Evolutionary conservation across 2,113 vertebrate genomes (phyloP), one percentile per base, ranked within the genome.

Genomic region (Baryphthengus martii): DNA sequence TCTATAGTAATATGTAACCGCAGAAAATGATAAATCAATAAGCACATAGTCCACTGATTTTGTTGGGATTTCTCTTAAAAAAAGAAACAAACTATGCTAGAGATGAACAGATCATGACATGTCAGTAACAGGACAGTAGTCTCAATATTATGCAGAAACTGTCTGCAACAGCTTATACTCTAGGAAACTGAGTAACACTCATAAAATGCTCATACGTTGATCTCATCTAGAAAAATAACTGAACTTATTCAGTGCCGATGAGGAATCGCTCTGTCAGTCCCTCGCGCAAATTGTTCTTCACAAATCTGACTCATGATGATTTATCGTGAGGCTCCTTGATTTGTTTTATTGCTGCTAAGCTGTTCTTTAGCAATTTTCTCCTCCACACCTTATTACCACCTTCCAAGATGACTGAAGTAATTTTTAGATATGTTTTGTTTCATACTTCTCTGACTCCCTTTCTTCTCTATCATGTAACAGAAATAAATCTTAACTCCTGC

Each of bases 401-500:
- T 86, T 91, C 50, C 40, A 78, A 61, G 81, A 63, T 31, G 40
- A 87, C 24, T 45, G 52, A 83, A 33, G 33, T 53, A 29, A 62
- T 65, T 95, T 49, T 82, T 71, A 58, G 26, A 78, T 52, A 28
- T 53, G 59, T 61, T 62, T 28, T 79, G 35, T 44, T 77, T 71
- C 31, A 50, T 19, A 80, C 55, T 79, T 91, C 40, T 53, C 40
- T 66, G 71, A 90, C 85, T 89, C 31, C n/a, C 66, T 75, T 77
- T 88, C 47, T 75, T 95, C 53, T 53, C 6, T 26, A 74, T 24
- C n/a, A 31, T 5, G 2, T 68, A 86, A 79, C 10, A 73, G 63
- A 87, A 94, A 82, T 49, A 89, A 93, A 88, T 70, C 92, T 79
- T 50, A 83, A 78, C 66, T 93, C 33, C 70, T 29, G 56, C 68